These are phyloP conservation scores for Eremophila alpestris DNA, from an alignment of 2,797 vertebrate genomes.

Conservation along the genomic window DNA sequence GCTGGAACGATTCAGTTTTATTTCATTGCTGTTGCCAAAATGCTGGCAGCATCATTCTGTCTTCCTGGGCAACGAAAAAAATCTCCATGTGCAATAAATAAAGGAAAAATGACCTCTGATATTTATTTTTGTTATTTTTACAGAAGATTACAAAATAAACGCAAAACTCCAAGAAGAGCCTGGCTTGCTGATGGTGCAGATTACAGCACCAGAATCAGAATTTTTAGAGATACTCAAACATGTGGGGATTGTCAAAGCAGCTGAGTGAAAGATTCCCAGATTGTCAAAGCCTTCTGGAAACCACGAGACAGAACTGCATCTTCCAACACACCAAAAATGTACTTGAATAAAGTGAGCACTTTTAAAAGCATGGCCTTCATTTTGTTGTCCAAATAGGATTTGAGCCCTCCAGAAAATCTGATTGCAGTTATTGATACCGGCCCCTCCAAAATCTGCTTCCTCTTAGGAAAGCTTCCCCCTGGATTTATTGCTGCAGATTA, in stretches of 20 bases:
- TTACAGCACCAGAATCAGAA: neutral
- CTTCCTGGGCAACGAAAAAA: neutral
- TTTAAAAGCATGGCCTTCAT: conserved; percentile 2
- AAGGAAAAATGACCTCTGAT: neutral
- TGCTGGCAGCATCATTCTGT: neutral
- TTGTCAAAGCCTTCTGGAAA: conserved; percentile 3
- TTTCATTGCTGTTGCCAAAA: neutral
- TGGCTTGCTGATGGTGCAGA: neutral
- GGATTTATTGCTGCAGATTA: conserved; percentile 32
- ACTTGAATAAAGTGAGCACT: neutral
- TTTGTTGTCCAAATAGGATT: neutral
- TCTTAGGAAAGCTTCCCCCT: neutral
- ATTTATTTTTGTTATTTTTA: neutral
- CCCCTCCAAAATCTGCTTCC: conserved; percentile 15
- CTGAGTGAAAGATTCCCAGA: neutral
- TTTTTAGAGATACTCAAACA: neutral
- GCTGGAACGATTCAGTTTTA: neutral
- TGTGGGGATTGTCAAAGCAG: neutral
- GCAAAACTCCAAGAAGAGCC: neutral
- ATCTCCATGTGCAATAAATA: neutral
- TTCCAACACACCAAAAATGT: neutral
- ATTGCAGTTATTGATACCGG: neutral
- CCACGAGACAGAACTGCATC: neutral
- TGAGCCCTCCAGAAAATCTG: neutral
- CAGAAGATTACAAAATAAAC: neutral